These are phyloP conservation scores for Varecia variegata DNA, from an alignment of 2,797 vertebrate genomes.

Conservation along the genomic window DNA sequence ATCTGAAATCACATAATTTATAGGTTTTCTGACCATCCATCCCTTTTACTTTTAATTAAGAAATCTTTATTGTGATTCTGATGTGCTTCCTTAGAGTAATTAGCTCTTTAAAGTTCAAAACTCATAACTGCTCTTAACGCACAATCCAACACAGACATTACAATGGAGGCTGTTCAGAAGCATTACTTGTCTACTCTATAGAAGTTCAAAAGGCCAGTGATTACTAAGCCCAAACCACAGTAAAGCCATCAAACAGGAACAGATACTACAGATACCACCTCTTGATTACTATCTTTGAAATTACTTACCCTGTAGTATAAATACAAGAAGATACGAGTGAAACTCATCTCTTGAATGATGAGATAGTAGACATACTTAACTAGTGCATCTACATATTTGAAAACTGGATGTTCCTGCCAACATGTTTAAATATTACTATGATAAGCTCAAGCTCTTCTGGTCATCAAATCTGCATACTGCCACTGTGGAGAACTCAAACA, in stretches of 20 bases:
- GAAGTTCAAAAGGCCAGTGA: conserved; percentile 65
- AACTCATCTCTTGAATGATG: conserved; percentile 49
- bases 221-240: conserved; percentile 37
- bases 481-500: neutral
- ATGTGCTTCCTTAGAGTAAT: conserved; percentile 24
- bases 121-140: neutral
- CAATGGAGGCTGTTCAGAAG: neutral
- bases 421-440: conserved; percentile 11
- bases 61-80: conserved; percentile 22
- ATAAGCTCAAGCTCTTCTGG: conserved; percentile 40
- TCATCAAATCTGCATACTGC: neutral
- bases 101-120: conserved; percentile 16
- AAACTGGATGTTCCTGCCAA: conserved; percentile 56
- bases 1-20: neutral
- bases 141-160: neutral
- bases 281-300: conserved; percentile 61
- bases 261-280: conserved; percentile 30
- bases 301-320: conserved; percentile 5
- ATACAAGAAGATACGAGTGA: conserved; percentile 39
- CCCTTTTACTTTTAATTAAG: neutral
- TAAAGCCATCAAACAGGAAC: conserved; percentile 47
- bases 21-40: neutral
- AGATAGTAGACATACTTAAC: conserved; percentile 16
- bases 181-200: neutral
- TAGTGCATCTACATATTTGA: conserved; percentile 34